A percentile compares a stretch with the other conserved stretches of the same genome.
phyloP scores from a whole-genome alignment of 1,140 invertebrate species.

The Arctopsyche grandis region DNA sequence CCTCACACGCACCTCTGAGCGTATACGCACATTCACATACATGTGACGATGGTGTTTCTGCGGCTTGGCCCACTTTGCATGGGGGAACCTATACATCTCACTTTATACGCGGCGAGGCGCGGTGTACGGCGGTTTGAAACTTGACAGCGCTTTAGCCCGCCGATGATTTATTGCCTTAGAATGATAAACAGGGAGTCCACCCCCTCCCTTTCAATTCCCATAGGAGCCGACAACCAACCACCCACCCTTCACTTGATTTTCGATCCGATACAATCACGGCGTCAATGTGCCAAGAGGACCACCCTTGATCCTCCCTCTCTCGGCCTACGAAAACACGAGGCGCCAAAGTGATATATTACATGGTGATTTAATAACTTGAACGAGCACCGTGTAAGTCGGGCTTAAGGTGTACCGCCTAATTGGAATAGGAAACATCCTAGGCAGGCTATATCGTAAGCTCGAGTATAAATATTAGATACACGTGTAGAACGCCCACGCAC shows the following conservation, averaged over 20 bases:
- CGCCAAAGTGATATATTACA: slow-evolving; percentile 41
- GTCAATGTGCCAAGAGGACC: background rate
- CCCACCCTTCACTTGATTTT: slow-evolving; percentile 29
- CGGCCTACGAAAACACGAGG: slow-evolving; percentile 28
- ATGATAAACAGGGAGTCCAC: slow-evolving; percentile 39
- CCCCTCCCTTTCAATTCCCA: no score
- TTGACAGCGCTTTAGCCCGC: slow-evolving; percentile 36
- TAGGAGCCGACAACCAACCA: background rate
- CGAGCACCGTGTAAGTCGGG: slow-evolving; percentile 25
- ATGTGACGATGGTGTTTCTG: slow-evolving; percentile 29
- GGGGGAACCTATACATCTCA: slow-evolving; percentile 24
- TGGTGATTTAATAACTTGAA: slow-evolving; percentile 41
- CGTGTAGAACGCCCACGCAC: background rate
- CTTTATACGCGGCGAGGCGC: slow-evolving; percentile 18
- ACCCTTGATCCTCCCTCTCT: background rate
- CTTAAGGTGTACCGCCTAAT: slow-evolving; percentile 19
- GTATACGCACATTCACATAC: background rate
- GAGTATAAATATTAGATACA: slow-evolving; percentile 20
- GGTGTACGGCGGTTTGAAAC: slow-evolving; percentile 31
- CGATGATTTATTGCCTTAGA: slow-evolving; percentile 45
- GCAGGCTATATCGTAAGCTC: background rate
- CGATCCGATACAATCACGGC: slow-evolving; percentile 42
- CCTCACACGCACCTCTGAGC: background rate
- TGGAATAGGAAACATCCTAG: slow-evolving; percentile 23
- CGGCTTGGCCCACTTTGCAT: slow-evolving; percentile 19